Conservation (phyloP, 2,888 invertebrate species). For the Drosophila tripunctata region DNA sequence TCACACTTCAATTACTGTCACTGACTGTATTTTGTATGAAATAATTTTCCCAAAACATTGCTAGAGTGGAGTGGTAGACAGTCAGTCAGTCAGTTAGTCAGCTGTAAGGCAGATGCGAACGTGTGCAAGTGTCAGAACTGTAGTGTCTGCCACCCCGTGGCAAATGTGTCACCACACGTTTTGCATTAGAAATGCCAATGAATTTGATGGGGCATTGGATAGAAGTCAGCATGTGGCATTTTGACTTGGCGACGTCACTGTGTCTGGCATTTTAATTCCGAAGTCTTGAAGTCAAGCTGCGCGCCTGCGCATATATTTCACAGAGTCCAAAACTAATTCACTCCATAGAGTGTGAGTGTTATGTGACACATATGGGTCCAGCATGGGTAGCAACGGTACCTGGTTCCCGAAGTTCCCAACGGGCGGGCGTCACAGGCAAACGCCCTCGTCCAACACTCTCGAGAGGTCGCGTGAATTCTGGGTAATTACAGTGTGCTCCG, state of each 20-base stretch:
- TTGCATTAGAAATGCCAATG: constrained; percentile 70
- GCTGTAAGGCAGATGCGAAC: constrained; percentile 66
- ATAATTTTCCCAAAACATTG: constrained; percentile 60
- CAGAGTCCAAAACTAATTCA: constrained; percentile 4
- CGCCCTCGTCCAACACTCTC: constrained; percentile 44
- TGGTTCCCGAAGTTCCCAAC: constrained; percentile 38
- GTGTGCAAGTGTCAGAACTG: constrained; percentile 45
- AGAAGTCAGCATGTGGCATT: constrained; percentile 70
- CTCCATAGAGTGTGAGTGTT: constrained; percentile 33
- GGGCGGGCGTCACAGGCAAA: constrained; percentile 53
- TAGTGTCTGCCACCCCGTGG: background rate
- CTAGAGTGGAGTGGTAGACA: constrained; percentile 14
- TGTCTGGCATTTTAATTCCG: constrained; percentile 50
- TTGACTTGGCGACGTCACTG: constrained; percentile 38
- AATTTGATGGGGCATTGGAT: constrained; percentile 30
- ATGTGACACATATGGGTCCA: constrained; percentile 66
- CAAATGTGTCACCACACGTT: constrained; percentile 59
- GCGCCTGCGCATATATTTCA: constrained; percentile 60
- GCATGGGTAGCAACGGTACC: constrained; percentile 14
- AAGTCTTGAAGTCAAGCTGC: constrained; percentile 63
- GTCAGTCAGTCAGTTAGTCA: constrained; percentile 26
- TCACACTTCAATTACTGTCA: constrained; percentile 76
- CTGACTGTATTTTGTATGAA: constrained; percentile 52
- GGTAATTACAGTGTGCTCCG: constrained; percentile 61
- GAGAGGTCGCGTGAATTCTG: constrained; percentile 70